A percentile compares a stretch with the other conserved stretches of the same genome.
phyloP scores from a whole-genome alignment of 1,140 invertebrate genomes.

The Fopius arisanus region DNA sequence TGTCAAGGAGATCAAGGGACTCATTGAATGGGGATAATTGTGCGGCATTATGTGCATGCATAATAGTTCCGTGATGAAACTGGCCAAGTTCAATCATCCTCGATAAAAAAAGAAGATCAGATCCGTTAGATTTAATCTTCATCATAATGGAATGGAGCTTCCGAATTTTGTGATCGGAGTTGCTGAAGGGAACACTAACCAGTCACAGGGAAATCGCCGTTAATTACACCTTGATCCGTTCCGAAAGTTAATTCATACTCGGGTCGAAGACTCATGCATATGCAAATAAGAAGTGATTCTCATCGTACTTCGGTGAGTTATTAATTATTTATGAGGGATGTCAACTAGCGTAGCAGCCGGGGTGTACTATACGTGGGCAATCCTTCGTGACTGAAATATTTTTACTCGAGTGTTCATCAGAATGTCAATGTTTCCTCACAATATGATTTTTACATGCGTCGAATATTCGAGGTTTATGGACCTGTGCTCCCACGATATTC shows the following conservation, averaged over 20 bases:
- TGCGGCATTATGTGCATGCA: neutral
- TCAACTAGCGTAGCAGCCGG: neutral
- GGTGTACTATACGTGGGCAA: neutral
- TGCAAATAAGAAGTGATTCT: neutral
- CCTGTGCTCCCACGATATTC: too few species aligned
- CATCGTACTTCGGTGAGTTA: neutral
- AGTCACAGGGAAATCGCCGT: neutral
- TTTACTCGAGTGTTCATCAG: neutral
- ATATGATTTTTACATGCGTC: too few species aligned
- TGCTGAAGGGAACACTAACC: neutral
- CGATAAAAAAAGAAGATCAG: neutral
- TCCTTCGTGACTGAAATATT: neutral
- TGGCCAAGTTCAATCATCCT: neutral
- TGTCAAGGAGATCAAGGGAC: conserved; percentile 6
- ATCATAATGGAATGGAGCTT: neutral
- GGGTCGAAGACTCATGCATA: neutral
- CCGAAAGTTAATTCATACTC: conserved; percentile 1
- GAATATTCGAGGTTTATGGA: too few species aligned
- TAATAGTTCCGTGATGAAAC: neutral
- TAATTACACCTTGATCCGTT: conserved; percentile 20
- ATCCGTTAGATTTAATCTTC: neutral
- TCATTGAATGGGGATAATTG: neutral
- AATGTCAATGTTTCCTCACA: too few species aligned
- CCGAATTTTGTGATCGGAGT: neutral
- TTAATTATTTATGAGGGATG: conserved; percentile 27